A percentile compares a stretch with the other conserved stretches of the same genome.
These are phyloP conservation scores for Anoplolepis gracilipes DNA, from an alignment of 1,140 invertebrate species.

Conservation along the genomic window DNA sequence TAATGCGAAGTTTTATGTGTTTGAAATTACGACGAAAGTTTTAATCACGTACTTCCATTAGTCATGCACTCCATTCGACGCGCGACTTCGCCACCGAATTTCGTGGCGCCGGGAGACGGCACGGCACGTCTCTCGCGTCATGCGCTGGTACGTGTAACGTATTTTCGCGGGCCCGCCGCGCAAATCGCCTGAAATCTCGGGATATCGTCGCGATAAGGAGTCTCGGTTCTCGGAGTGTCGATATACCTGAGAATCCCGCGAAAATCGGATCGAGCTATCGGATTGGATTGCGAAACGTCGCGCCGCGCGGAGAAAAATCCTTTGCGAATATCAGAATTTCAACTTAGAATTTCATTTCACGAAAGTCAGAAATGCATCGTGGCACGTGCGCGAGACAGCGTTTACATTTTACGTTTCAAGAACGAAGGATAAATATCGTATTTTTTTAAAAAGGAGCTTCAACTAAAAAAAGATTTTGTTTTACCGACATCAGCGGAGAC, in stretches of 20 bases:
- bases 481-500: neutral
- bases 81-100: conserved; percentile 33
- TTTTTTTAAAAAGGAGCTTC: neutral
- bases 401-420: neutral
- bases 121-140: neutral
- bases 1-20: conserved; percentile 63
- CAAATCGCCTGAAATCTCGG: conserved; percentile 16
- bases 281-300: conserved; percentile 41
- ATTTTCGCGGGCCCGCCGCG: conserved; percentile 29
- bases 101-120: conserved; percentile 17
- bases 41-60: conserved; percentile 82
- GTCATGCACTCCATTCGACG: conserved; percentile 76
- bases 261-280: conserved; percentile 33
- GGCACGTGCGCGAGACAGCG: conserved; percentile 5
- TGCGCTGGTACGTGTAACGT: conserved; percentile 35
- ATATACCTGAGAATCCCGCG: conserved; percentile 3
- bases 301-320: conserved; percentile 28
- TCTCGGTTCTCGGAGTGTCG: neutral
- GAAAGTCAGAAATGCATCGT: conserved; percentile 18
- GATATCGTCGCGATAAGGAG: conserved; percentile 25
- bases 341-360: conserved; percentile 27
- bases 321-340: neutral
- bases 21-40: conserved; percentile 81
- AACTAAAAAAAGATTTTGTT: neutral
- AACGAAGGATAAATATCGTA: neutral